Percentiles rank a stretch among this genome's conserved stretches.
Evolutionary conservation across 2,888 invertebrate species (phyloP).

Genomic region (Pharmacophagus antenor): DNA sequence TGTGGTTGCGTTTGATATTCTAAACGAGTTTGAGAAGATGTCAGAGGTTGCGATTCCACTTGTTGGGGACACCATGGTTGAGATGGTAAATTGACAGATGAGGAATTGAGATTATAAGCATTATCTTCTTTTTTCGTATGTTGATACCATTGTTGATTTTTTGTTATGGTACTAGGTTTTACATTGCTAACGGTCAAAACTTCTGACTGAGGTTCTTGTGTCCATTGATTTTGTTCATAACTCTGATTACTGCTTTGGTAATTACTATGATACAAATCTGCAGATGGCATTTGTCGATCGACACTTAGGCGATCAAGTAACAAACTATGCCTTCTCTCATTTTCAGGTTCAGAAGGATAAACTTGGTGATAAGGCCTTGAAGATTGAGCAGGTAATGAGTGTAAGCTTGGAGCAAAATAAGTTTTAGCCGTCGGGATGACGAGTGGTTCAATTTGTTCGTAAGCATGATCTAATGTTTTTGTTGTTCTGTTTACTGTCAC

Average conservation of each 20-base stretch:
- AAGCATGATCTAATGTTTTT: slow-evolving; percentile 65
- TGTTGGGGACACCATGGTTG: slow-evolving; percentile 42
- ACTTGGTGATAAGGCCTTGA: slow-evolving; percentile 59
- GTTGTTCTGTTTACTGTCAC: slow-evolving; percentile 71
- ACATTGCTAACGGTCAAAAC: slow-evolving; percentile 69
- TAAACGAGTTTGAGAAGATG: slow-evolving; percentile 35
- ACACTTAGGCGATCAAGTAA: slow-evolving; percentile 68
- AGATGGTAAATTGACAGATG: slow-evolving; percentile 43
- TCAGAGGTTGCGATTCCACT: slow-evolving; percentile 33
- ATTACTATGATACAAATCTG: slow-evolving; percentile 63
- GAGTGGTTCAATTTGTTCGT: slow-evolving; percentile 60
- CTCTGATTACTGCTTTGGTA: slow-evolving; percentile 52
- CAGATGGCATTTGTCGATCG: slow-evolving; percentile 63
- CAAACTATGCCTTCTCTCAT: slow-evolving; percentile 70
- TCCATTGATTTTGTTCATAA: slow-evolving; percentile 57
- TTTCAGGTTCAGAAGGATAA: slow-evolving; percentile 53
- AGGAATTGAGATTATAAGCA: slow-evolving; percentile 48
- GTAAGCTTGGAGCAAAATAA: slow-evolving; percentile 63
- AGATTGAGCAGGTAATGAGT: slow-evolving; percentile 53
- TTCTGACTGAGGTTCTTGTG: slow-evolving; percentile 69
- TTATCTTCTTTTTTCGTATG: slow-evolving; percentile 57
- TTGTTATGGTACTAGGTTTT: slow-evolving; percentile 69
- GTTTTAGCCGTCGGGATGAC: slow-evolving; percentile 64
- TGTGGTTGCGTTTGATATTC: slow-evolving; percentile 40
- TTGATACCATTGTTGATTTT: slow-evolving; percentile 71